These are phyloP conservation scores for Hyphantria cunea DNA, from an alignment of 1,140 invertebrate genomes.

Conservation along the genomic window DNA sequence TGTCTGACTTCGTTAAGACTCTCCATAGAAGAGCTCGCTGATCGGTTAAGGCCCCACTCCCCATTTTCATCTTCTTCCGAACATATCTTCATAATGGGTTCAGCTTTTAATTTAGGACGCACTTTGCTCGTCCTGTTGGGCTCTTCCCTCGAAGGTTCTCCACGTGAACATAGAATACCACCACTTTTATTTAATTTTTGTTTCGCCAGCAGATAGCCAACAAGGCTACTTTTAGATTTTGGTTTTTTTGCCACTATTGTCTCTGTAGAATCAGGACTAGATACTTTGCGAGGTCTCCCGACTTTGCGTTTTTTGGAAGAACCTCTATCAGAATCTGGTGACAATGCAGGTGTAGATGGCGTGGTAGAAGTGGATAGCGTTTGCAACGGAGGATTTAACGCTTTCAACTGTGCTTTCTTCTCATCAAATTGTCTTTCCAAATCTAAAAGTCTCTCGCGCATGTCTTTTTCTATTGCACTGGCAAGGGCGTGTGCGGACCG, in stretches of 20 bases:
- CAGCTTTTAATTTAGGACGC: constrained; percentile 86
- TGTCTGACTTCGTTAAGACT: constrained; percentile 77
- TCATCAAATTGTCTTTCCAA: constrained; percentile 91
- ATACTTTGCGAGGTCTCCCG: constrained; percentile 89
- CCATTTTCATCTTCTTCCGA: constrained; percentile 80
- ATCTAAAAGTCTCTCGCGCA: constrained; percentile 90
- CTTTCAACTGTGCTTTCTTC: constrained; percentile 90
- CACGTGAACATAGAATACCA: constrained; percentile 75
- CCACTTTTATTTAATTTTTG: constrained; percentile 82
- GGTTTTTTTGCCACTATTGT: constrained; percentile 92
- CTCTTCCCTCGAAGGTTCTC: constrained; percentile 79
- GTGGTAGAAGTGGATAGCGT: constrained; percentile 55
- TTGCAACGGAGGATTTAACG: constrained; percentile 80
- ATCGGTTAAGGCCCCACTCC: constrained; percentile 71
- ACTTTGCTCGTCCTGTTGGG: constrained; percentile 81
- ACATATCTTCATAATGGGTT: constrained; percentile 84
- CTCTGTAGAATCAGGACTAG: constrained; percentile 85
- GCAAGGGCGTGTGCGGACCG: constrained; percentile 83
- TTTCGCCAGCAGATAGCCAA: constrained; percentile 85
- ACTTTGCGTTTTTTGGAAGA: constrained; percentile 92
- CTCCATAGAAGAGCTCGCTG: constrained; percentile 79
- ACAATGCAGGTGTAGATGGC: constrained; percentile 65
- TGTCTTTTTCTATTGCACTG: constrained; percentile 89
- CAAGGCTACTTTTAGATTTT: constrained; percentile 84
- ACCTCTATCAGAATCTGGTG: constrained; percentile 70